Evolutionary conservation across 1,140 invertebrate species (phyloP).

Genomic region (Wasmannia auropunctata): DNA sequence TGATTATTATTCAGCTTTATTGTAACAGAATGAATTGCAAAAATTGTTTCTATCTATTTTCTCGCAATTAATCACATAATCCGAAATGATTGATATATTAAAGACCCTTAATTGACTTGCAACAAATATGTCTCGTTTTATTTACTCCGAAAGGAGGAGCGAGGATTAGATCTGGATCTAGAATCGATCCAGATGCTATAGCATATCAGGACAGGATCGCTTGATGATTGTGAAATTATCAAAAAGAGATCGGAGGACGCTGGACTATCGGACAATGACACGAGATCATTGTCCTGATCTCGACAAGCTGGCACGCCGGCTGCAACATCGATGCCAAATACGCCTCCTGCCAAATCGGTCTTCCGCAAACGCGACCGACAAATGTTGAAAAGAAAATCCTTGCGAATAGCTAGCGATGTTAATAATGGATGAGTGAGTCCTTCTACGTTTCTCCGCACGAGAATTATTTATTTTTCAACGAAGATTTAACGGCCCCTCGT

Average conservation of each 20-base stretch:
- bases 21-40: neutral
- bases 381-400: constrained; percentile 45
- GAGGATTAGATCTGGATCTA: neutral
- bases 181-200: neutral
- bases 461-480: neutral
- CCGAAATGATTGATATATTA: neutral
- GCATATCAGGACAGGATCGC: neutral
- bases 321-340: constrained; percentile 60
- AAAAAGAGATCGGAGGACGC: constrained; percentile 43
- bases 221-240: constrained; percentile 54
- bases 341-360: constrained; percentile 64
- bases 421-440: constrained; percentile 26
- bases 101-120: neutral
- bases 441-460: neutral
- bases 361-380: constrained; percentile 53
- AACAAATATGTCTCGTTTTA: neutral
- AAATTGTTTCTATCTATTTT: neutral
- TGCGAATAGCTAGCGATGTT: constrained; percentile 44
- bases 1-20: neutral
- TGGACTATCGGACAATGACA: constrained; percentile 30
- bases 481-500: neutral
- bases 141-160: neutral
- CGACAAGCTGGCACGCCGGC: constrained; percentile 64
- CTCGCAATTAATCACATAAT: neutral
- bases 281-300: constrained; percentile 71